phyloP scores from a whole-genome alignment of 2,797 vertebrate species.

The Pygocentrus nattereri region DNA sequence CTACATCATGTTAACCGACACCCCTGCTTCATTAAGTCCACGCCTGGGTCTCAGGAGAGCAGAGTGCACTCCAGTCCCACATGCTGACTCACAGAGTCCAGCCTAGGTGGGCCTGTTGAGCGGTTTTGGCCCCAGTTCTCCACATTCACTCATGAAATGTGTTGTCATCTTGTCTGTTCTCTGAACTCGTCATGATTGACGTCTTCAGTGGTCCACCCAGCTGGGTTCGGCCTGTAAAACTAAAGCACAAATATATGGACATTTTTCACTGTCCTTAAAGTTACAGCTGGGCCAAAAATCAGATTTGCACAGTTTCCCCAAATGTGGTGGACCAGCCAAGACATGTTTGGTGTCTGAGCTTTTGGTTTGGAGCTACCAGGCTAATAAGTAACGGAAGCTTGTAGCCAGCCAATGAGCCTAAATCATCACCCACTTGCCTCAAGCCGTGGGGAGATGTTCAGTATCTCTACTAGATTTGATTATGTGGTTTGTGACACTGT shows the following conservation, averaged over 20 bases:
- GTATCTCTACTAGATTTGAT: too few relatives aligned
- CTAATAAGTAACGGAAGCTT: too few relatives aligned
- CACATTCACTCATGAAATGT: background rate
- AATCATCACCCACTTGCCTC: too few relatives aligned
- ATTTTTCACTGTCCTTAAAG: background rate
- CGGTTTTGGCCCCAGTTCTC: background rate
- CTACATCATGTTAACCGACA: background rate
- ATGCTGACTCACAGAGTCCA: background rate
- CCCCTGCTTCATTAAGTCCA: background rate
- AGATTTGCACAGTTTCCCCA: too few relatives aligned
- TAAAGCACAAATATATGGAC: background rate
- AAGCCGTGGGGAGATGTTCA: too few relatives aligned
- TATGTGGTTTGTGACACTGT: too few relatives aligned
- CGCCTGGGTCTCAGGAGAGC: constrained; percentile 24
- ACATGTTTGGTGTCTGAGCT: too few relatives aligned
- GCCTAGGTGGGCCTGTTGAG: background rate
- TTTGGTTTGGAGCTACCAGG: too few relatives aligned
- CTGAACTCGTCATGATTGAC: background rate
- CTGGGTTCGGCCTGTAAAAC: background rate
- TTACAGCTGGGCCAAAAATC: background rate
- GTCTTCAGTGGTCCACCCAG: constrained; percentile 23
- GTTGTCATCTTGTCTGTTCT: background rate
- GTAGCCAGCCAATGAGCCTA: too few relatives aligned
- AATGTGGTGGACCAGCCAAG: too few relatives aligned
- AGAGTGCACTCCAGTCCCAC: background rate